Evolutionary conservation across 2,797 vertebrate species (phyloP).

Genomic region (Centroberyx gerrardi): DNA sequence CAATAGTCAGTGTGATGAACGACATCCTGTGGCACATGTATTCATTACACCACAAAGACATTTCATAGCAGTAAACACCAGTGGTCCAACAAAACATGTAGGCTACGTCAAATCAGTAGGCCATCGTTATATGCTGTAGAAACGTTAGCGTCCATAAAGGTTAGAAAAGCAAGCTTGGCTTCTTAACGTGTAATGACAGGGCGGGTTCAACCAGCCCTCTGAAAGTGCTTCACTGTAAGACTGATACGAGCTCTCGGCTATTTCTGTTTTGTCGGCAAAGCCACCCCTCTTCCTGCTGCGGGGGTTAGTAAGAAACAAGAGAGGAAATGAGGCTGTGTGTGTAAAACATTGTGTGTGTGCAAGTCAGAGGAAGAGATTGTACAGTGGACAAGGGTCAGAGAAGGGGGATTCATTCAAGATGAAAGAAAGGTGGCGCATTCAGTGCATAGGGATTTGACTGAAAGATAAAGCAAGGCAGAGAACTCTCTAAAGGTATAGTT

Average conservation of each 20-base stretch:
- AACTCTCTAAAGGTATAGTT: not conserved
- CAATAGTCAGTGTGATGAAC: constrained; percentile 5
- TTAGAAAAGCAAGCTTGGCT: constrained; percentile 51
- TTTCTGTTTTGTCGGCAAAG: constrained; percentile 55
- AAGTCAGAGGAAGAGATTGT: constrained; percentile 21
- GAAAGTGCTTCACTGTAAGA: constrained; percentile 60
- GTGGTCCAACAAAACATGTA: not conserved
- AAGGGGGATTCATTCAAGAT: not conserved
- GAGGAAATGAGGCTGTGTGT: constrained; percentile 36
- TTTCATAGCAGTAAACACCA: constrained; percentile 11
- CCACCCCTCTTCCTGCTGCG: constrained; percentile 53
- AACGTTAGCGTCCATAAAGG: not conserved
- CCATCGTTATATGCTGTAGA: constrained; percentile 4
- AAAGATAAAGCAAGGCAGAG: not conserved
- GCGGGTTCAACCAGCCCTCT: constrained; percentile 7
- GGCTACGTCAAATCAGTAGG: not conserved
- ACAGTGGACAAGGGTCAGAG: not conserved
- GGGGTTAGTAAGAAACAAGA: constrained; percentile 16
- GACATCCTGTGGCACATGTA: constrained; percentile 26
- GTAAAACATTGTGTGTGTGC: not conserved
- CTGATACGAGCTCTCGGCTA: constrained; percentile 32
- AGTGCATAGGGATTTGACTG: not conserved
- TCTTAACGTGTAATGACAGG: constrained; percentile 44
- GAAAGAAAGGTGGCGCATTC: constrained; percentile 9
- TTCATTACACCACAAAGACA: constrained; percentile 7